phyloP scores from a whole-genome alignment of 2,797 vertebrate species.

The Dryobates pubescens region DNA sequence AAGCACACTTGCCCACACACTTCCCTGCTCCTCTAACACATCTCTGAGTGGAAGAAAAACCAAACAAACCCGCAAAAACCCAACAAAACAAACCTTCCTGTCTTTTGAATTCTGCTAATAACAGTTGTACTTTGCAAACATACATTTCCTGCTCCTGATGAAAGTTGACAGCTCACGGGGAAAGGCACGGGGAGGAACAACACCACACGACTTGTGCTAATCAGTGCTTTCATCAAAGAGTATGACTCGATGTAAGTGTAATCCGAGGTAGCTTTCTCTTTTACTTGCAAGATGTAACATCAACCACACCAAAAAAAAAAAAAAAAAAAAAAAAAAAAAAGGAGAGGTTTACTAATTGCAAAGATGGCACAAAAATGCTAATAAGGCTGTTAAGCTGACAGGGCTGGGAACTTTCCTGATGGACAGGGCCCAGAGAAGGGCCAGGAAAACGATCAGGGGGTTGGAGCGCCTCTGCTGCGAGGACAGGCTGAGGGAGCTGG shows the following conservation, averaged over 20 bases:
- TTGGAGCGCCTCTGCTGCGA: no score
- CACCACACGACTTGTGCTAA: neutral
- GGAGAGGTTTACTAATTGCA: conserved; percentile 26
- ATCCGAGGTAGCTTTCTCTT: conserved; percentile 8
- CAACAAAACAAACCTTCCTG: neutral
- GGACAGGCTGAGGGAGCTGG: no score
- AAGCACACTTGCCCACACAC: conserved; percentile 26
- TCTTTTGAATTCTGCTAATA: conserved; percentile 1
- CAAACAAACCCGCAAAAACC: neutral
- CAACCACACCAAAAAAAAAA: neutral
- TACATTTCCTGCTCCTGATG: conserved; percentile 19
- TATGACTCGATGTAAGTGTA: neutral
- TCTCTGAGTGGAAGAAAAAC: neutral
- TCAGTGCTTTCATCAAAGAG: conserved; percentile 50
- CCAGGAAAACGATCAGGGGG: no score
- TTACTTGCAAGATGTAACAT: conserved; percentile 18
- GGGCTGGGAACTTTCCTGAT: neutral
- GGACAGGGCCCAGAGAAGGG: no score
- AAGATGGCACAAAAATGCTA: conserved; percentile 67
- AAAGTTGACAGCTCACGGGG: conserved; percentile 32
- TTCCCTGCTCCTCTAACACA: neutral
- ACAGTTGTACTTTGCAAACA: neutral
- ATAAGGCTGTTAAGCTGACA: conserved; percentile 59
- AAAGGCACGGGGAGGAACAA: neutral
- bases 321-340: neutral